Percentiles rank a stretch among this genome's conserved stretches.
Conservation (phyloP, 2,888 invertebrate genomes). For the Apotomis betuletana region DNA sequence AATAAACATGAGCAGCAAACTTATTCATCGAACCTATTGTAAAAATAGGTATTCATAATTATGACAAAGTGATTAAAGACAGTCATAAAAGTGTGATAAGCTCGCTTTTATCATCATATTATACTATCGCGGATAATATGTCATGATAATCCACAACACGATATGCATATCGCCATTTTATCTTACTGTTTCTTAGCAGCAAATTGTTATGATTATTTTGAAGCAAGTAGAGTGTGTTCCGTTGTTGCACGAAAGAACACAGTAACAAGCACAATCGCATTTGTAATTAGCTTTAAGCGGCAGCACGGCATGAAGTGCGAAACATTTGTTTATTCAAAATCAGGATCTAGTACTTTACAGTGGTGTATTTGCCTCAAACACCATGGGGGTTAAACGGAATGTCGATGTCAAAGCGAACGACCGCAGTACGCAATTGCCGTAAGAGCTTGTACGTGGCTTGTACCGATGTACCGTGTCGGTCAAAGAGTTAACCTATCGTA, state of each 20-base stretch:
- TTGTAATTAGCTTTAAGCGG: no score
- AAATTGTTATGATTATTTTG: background rate
- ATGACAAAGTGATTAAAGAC: constrained; percentile 11
- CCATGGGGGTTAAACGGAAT: background rate
- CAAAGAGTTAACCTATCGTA: background rate
- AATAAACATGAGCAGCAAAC: no score
- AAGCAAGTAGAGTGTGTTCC: background rate
- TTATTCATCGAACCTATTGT: background rate
- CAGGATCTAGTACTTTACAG: no score
- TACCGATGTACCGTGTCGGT: background rate
- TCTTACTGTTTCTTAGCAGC: constrained; percentile 1
- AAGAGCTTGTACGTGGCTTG: background rate
- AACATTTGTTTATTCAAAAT: no score
- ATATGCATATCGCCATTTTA: constrained; percentile 24
- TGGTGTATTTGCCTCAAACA: background rate
- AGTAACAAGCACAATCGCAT: no score
- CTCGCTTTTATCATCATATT: constrained; percentile 16
- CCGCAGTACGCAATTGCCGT: background rate
- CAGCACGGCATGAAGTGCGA: no score
- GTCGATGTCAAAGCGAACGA: background rate
- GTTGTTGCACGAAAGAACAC: no score
- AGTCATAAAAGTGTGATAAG: constrained; percentile 33
- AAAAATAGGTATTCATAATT: constrained; percentile 5
- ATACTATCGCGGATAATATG: constrained; percentile 26
- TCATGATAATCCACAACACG: constrained; percentile 27